These are phyloP conservation scores for Aphelocoma coerulescens DNA, from an alignment of 2,113 vertebrate species.

Conservation along the genomic window DNA sequence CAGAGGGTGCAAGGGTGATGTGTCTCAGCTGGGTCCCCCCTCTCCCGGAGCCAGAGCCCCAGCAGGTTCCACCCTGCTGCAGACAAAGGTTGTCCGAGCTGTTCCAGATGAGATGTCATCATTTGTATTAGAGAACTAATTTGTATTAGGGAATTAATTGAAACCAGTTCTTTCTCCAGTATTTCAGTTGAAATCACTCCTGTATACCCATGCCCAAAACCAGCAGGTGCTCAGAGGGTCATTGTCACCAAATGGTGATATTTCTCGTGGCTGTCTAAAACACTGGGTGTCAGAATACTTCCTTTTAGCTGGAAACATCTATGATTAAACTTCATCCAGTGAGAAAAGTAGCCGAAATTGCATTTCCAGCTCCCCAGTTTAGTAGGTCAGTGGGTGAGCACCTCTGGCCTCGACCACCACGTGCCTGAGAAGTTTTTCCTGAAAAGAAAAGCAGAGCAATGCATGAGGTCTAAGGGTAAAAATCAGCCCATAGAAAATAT, in stretches of 20 bases:
- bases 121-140: conserved; percentile 3
- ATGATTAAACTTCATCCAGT: conserved; percentile 36
- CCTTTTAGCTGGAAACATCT: conserved; percentile 29
- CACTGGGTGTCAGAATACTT: not conserved
- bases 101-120: not conserved
- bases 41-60: not conserved
- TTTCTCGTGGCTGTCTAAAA: conserved; percentile 7
- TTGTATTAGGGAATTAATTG: not conserved
- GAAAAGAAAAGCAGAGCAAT: not conserved
- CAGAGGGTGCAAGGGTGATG: not conserved
- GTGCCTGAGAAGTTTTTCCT: not conserved
- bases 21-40: not conserved
- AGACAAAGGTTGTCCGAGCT: not conserved
- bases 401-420: accelerated
- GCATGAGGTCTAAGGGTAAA: not conserved
- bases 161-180: conserved; percentile 14
- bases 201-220: not conserved
- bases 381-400: not conserved
- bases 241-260: conserved; percentile 1
- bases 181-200: conserved; percentile 19
- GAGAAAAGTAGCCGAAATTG: conserved; percentile 17
- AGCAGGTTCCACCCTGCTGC: not conserved
- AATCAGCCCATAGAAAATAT: not conserved
- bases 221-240: not conserved
- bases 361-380: not conserved